These are phyloP conservation scores for Holothuria scabra DNA, from an alignment of 53 echinoderm and acorn worm species.

Conservation along the genomic window DNA sequence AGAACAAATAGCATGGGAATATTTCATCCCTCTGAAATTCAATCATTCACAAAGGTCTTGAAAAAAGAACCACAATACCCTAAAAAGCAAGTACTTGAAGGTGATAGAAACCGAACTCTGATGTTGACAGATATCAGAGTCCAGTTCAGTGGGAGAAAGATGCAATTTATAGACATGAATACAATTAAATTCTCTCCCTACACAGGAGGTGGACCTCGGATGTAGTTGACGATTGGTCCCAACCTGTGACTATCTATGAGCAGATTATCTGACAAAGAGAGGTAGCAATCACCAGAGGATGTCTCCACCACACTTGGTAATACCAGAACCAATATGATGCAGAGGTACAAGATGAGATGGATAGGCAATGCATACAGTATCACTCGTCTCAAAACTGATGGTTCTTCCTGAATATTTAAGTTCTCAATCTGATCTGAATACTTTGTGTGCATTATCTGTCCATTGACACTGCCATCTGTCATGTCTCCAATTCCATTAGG, in stretches of 20 bases:
- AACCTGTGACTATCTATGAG: constrained; percentile 68
- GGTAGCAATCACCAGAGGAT: constrained; percentile 72
- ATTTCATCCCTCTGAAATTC: too few relatives aligned
- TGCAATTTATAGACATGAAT: constrained; percentile 7
- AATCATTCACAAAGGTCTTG: too few relatives aligned
- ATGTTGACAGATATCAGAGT: too few relatives aligned
- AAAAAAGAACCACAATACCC: too few relatives aligned
- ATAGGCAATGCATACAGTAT: constrained; percentile 76
- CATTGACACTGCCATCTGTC: constrained; percentile 16
- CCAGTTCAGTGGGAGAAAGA: too few relatives aligned
- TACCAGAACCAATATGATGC: constrained; percentile 69
- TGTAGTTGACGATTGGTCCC: constrained; percentile 79
- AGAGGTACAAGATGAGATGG: constrained; percentile 76
- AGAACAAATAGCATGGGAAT: too few relatives aligned
- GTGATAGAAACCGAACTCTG: too few relatives aligned
- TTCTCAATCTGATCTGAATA: constrained; percentile 27
- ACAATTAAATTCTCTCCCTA: constrained; percentile 39
- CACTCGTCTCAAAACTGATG: constrained; percentile 61
- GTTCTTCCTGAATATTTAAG: constrained; percentile 6
- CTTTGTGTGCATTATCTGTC: constrained; percentile 17
- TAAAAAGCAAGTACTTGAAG: too few relatives aligned
- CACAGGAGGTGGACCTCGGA: constrained; percentile 89
- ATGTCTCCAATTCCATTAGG: not conserved
- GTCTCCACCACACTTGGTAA: constrained; percentile 78
- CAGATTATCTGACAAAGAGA: constrained; percentile 82